Base-by-base conservation (phyloP, 2,113 vertebrate species). In the Cisticola juncidis region DNA sequence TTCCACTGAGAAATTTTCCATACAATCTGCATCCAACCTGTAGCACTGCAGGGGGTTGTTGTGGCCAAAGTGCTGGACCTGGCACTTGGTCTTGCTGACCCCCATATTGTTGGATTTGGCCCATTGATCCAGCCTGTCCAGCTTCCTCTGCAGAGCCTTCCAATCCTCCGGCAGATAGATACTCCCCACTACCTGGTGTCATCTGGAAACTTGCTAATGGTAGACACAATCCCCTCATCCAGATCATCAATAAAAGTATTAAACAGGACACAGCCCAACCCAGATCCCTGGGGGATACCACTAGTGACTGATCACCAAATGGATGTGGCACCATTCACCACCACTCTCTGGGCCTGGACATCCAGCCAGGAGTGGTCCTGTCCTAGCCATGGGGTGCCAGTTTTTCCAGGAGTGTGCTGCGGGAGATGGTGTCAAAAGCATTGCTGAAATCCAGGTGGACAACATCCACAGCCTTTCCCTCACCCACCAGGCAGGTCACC, bases 401-500 rank as follows among this genome's bases (percentile, higher is more conserved):
- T 35, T 76, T 66, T 25, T 48, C 29, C 51, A 51, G 33, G 36
- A 11, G 2, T 3, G 2, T 26, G 53, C 12, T 33, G 2, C 28
- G 33, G 14, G 12, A 86, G 38, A 33, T 1, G 1, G 6, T 36
- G 36, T 5, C 53, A 77, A 38, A 53, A 12, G 26, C 45, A 19
- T 36, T 69, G 38, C 23, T 22, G 6, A 9, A 19, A 12, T 28
- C 62, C 14, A 44, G 14, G 26, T 8, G 53, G 6, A 16, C 33
- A 44, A 44, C 3, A n/a, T 19, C 12, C 54, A 60, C 23, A 45
- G 62, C 22, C 26, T 53, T 18, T 58, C 18, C 22, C 22, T 26
- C 26, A 28, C 3, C 22, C 38, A 69, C 33, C 33, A 53, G 12
- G 28, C 0, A 0, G 4, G 33, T 51, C 71, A 51, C 21, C 17